These are phyloP conservation scores for Syngnathus rostellatus DNA, from an alignment of 2,797 vertebrate species.

Conservation along the genomic window DNA sequence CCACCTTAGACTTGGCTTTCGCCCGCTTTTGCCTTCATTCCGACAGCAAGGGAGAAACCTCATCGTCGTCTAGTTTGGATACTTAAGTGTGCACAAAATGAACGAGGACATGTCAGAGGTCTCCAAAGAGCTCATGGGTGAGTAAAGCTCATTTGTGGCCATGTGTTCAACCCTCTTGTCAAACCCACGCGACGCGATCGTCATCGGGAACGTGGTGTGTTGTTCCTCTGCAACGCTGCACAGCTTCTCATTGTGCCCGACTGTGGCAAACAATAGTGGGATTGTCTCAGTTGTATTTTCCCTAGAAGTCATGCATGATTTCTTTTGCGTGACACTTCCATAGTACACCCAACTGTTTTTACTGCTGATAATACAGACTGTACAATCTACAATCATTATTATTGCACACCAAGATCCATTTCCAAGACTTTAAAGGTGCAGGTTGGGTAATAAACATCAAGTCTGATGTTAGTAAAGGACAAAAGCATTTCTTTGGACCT, in stretches of 20 bases:
- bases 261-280: slow-evolving; percentile 9
- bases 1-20: slow-evolving; percentile 57
- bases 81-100: slow-evolving; percentile 64
- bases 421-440: not conserved
- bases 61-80: slow-evolving; percentile 31
- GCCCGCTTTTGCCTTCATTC: slow-evolving; percentile 17
- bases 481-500: not conserved
- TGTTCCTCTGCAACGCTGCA: not conserved
- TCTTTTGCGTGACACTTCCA: not conserved
- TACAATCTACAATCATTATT: not conserved
- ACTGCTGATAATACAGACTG: not conserved
- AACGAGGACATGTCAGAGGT: slow-evolving; percentile 82
- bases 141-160: slow-evolving; percentile 45
- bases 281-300: not conserved
- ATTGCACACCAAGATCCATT: not conserved
- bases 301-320: not conserved
- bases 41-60: slow-evolving; percentile 9
- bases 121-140: slow-evolving; percentile 83
- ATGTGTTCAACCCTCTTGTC: slow-evolving; percentile 31
- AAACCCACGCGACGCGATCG: slow-evolving; percentile 2
- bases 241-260: not conserved
- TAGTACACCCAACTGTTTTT: not conserved
- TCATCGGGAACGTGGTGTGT: not conserved
- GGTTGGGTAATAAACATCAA: not conserved
- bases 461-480: not conserved